Evolutionary conservation across 2,113 vertebrate genomes (phyloP).

Genomic region (Glaucidium brasilianum): DNA sequence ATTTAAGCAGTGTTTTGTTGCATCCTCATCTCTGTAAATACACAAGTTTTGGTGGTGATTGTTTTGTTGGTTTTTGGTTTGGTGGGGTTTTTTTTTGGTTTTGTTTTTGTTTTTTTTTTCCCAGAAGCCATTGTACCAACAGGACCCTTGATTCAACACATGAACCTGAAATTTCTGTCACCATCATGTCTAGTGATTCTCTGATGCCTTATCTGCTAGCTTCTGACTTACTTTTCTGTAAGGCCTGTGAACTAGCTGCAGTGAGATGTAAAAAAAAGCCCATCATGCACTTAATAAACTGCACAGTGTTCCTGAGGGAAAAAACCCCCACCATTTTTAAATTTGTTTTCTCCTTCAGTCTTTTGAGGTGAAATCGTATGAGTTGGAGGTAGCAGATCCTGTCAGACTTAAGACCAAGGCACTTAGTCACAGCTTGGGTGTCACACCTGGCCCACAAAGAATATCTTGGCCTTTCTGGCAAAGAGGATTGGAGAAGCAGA

Average conservation of each 20-base stretch:
- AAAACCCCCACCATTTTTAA: not conserved
- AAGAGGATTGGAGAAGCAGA: not conserved
- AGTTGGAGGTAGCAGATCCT: not conserved
- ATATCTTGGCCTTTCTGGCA: not conserved
- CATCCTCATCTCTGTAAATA: not conserved
- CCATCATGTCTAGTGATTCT: not conserved
- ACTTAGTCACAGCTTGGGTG: not conserved
- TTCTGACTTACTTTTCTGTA: not conserved
- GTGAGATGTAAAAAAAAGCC: not conserved
- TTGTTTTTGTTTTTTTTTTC: not conserved
- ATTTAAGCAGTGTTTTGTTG: not conserved
- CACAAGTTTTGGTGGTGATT: not conserved
- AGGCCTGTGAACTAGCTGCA: not conserved
- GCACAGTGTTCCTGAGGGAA: not conserved
- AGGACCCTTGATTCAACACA: not conserved
- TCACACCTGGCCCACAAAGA: not conserved
- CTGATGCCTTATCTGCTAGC: not conserved
- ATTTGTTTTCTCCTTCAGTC: not conserved
- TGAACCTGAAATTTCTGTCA: not conserved
- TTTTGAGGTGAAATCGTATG: not conserved
- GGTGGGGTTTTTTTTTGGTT: not conserved
- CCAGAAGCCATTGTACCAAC: accelerated
- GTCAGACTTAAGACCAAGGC: not conserved
- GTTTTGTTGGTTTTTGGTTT: no score
- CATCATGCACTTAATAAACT: not conserved